A percentile compares a stretch with the other conserved stretches of the same genome.
Conservation (phyloP, 2,888 invertebrate genomes). For the Invenusta paracnida region DNA sequence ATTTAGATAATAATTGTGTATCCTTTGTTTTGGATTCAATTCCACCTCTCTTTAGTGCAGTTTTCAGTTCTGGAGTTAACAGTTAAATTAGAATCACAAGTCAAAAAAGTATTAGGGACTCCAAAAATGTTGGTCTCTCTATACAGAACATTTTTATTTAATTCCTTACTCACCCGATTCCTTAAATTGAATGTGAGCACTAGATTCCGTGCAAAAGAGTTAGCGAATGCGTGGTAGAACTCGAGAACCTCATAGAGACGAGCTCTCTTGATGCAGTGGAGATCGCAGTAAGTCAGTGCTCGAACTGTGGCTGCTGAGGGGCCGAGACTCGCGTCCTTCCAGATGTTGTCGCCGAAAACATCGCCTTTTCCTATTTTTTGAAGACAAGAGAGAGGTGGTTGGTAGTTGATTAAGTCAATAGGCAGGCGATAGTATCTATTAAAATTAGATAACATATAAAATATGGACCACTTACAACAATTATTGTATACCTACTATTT, state of each 20-base stretch:
- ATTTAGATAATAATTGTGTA: too few relatives aligned
- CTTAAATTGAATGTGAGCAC: constrained; percentile 95
- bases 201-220: constrained; percentile 94
- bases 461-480: too few relatives aligned
- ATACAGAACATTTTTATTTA: too few relatives aligned
- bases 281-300: constrained; percentile 96
- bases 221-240: constrained; percentile 98
- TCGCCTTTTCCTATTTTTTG: constrained; percentile 79
- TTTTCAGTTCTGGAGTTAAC: too few relatives aligned
- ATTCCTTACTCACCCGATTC: constrained; percentile 80
- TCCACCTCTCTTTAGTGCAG: too few relatives aligned
- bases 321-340: constrained; percentile 86
- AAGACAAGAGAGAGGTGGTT: not conserved
- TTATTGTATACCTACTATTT: too few relatives aligned
- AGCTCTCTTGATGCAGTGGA: constrained; percentile 91
- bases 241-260: constrained; percentile 83
- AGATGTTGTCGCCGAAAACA: constrained; percentile 98
- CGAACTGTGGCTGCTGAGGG: constrained; percentile 98
- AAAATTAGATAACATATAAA: too few relatives aligned
- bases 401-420: not conserved
- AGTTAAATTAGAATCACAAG: too few relatives aligned
- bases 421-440: too few relatives aligned
- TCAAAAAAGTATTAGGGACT: too few relatives aligned
- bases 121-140: too few relatives aligned
- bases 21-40: too few relatives aligned